phyloP scores from a whole-genome alignment of 2,113 vertebrate species.

The Anser cygnoides region DNA sequence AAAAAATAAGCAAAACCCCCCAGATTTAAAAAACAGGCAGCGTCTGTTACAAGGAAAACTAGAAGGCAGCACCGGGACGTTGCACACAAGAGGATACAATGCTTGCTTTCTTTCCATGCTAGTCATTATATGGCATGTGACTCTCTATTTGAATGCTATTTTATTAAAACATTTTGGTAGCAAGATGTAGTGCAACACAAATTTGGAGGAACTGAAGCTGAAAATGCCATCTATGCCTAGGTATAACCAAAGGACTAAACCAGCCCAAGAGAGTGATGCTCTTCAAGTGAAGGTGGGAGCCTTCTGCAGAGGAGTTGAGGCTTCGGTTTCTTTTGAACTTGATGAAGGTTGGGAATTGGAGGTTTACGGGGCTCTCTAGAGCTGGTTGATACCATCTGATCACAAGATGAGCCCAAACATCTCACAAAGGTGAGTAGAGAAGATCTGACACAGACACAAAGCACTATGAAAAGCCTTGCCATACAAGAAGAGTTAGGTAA shows the following conservation, averaged over 20 bases:
- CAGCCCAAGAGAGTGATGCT: not conserved
- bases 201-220: not conserved
- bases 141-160: not conserved
- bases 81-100: not conserved
- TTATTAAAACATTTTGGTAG: not conserved
- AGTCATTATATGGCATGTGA: not conserved
- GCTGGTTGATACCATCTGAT: not conserved
- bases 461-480: accelerated
- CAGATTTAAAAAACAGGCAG: not conserved
- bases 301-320: not conserved
- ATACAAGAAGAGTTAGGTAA: not conserved
- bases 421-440: not conserved
- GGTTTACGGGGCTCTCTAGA: not conserved
- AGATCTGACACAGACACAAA: not conserved
- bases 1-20: not conserved
- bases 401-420: not conserved
- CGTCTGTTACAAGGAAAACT: not conserved
- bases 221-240: not conserved
- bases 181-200: constrained; percentile 3
- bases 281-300: not conserved
- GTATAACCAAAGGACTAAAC: not conserved
- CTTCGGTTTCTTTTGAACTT: not conserved
- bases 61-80: not conserved
- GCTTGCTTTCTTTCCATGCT: constrained; percentile 25
- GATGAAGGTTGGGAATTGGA: not conserved